These are phyloP conservation scores for Eulemur coronatus DNA, from an alignment of 2,797 vertebrate genomes.

Conservation along the genomic window DNA sequence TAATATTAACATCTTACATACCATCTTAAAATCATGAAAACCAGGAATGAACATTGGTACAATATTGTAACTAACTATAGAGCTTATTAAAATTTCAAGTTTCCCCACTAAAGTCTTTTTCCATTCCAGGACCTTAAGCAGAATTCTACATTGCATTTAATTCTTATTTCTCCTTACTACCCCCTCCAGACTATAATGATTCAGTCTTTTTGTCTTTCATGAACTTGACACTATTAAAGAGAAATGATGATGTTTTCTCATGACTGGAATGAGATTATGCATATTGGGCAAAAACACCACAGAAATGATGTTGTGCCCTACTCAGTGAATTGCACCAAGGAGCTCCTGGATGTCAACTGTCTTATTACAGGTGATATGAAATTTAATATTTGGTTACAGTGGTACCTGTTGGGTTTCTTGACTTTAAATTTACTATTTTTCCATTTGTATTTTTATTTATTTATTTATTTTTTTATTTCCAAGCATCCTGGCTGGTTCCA, in stretches of 20 bases:
- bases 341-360: not conserved
- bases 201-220: not conserved
- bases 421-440: not conserved
- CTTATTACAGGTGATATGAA: not conserved
- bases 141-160: not conserved
- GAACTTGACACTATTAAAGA: not conserved
- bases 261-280: not conserved
- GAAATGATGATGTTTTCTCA: not conserved
- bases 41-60: not conserved
- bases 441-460: not conserved
- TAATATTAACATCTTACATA: not conserved
- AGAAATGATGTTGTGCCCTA: not conserved
- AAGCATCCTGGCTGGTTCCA: not conserved
- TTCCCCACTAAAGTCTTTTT: not conserved
- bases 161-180: not conserved
- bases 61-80: not conserved
- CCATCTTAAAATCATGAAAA: not conserved
- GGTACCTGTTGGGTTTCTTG: not conserved
- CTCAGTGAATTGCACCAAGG: not conserved
- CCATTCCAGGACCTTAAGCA: not conserved
- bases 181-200: not conserved
- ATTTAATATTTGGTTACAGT: not conserved
- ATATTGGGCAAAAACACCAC: not conserved
- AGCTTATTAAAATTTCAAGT: not conserved
- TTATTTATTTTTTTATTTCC: too few relatives aligned